These are phyloP conservation scores for Drosophila cardini DNA, from an alignment of 1,140 invertebrate genomes.

Conservation along the genomic window DNA sequence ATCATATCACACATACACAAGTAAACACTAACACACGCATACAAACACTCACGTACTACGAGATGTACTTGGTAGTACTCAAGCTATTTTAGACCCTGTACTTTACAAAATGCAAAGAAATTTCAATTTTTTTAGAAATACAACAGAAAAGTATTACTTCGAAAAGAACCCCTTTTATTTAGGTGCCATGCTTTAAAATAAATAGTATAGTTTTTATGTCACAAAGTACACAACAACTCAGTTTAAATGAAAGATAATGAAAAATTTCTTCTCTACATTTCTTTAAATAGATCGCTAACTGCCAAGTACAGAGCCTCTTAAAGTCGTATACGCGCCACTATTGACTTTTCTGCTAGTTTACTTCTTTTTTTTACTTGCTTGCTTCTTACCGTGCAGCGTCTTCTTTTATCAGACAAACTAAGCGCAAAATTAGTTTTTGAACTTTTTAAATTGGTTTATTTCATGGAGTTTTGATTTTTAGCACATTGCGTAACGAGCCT, in stretches of 20 bases:
- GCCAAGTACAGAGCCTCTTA: too few relatives aligned
- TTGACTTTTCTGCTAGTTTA: too few relatives aligned
- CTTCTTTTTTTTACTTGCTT: slow-evolving; percentile 24
- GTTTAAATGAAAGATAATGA: too few relatives aligned
- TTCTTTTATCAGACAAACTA: slow-evolving; percentile 83
- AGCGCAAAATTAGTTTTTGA: slow-evolving; percentile 84
- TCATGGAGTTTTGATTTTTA: slow-evolving; percentile 84
- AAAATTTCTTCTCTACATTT: too few relatives aligned
- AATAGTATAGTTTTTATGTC: too few relatives aligned
- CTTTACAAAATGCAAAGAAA: too few relatives aligned
- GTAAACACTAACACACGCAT: slow-evolving; percentile 32
- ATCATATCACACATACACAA: slow-evolving; percentile 43
- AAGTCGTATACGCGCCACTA: too few relatives aligned
- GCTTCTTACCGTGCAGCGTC: slow-evolving; percentile 47
- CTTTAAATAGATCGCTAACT: too few relatives aligned
- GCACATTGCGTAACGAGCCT: slow-evolving; percentile 80
- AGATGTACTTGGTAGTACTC: too few relatives aligned
- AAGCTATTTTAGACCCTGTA: too few relatives aligned
- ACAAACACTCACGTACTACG: slow-evolving; percentile 23
- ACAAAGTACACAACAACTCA: too few relatives aligned
- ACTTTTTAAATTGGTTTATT: slow-evolving; percentile 84
- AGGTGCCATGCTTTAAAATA: slow-evolving; percentile 2
- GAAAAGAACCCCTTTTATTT: slow-evolving; percentile 33
- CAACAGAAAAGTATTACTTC: background rate
- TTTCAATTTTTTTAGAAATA: too few relatives aligned